Conservation (phyloP, 2,797 vertebrate genomes). For the Botia kubotai region DNA sequence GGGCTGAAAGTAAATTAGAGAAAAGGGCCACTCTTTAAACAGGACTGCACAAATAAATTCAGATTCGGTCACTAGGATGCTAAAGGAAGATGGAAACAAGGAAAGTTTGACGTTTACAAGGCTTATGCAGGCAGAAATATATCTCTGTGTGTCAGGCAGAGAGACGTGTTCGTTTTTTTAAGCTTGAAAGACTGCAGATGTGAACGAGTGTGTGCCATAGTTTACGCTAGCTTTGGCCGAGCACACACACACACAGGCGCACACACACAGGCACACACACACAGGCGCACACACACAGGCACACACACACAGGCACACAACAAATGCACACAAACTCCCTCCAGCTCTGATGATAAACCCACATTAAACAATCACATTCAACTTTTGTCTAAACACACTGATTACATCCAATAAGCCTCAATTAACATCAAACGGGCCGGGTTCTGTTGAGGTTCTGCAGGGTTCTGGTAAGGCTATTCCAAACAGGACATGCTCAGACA, state of each 20-base stretch:
- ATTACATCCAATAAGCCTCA: slow-evolving; percentile 48
- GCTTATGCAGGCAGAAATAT: slow-evolving; percentile 37
- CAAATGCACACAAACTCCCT: slow-evolving; percentile 37
- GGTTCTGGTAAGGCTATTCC: slow-evolving; percentile 32
- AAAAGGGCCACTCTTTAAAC: slow-evolving; percentile 13
- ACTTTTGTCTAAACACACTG: slow-evolving; percentile 51
- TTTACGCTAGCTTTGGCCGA: background rate
- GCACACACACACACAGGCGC: slow-evolving; percentile 38
- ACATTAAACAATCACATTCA: slow-evolving; percentile 69
- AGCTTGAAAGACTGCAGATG: slow-evolving; percentile 38
- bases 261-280: slow-evolving; percentile 18
- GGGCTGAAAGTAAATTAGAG: slow-evolving; percentile 15
- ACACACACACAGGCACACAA: slow-evolving; percentile 14
- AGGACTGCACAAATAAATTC: slow-evolving; percentile 42
- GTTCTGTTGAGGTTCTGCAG: too few species aligned
- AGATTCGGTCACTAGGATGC: slow-evolving; percentile 14
- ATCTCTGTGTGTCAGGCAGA: slow-evolving; percentile 46
- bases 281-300: slow-evolving; percentile 16
- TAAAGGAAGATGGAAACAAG: slow-evolving; percentile 38
- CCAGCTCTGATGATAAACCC: slow-evolving; percentile 11
- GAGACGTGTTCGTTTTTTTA: slow-evolving; percentile 29
- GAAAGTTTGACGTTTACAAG: slow-evolving; percentile 43
- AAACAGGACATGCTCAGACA: background rate
- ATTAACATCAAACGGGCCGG: slow-evolving; percentile 51
- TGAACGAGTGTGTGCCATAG: slow-evolving; percentile 26